Percentiles rank a stretch among this genome's conserved stretches.
Evolutionary conservation across 2,888 invertebrate genomes (phyloP).

Genomic region (Erebia aethiops): DNA sequence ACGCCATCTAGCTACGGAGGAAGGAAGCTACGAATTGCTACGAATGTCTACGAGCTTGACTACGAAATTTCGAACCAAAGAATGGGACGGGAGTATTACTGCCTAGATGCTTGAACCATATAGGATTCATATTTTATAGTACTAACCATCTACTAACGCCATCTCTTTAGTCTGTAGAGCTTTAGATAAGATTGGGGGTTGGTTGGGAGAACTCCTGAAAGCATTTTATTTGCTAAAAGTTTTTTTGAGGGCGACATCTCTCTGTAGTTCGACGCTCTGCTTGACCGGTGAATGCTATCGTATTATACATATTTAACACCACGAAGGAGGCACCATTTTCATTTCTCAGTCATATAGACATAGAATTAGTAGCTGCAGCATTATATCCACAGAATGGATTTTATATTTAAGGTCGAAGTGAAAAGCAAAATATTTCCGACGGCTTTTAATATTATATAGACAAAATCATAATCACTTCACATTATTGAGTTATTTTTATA

Average conservation of each 20-base stretch:
- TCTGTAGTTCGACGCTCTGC: not conserved
- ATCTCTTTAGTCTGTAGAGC: not conserved
- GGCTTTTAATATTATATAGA: no score
- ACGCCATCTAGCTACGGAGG: constrained; percentile 19
- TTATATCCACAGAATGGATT: not conserved
- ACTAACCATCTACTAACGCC: constrained; percentile 8
- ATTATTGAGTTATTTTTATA: no score
- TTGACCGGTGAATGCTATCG: not conserved
- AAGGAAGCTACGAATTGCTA: constrained; percentile 7
- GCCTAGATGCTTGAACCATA: not conserved
- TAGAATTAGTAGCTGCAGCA: not conserved
- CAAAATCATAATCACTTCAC: no score
- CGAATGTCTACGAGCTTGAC: constrained; percentile 9
- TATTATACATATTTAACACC: not conserved
- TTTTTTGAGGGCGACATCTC: constrained; percentile 16
- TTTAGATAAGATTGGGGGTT: not conserved
- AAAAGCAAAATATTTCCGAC: no score
- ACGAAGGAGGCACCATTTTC: not conserved
- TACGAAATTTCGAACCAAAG: not conserved
- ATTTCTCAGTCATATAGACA: not conserved
- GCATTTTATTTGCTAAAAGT: not conserved
- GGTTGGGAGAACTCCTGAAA: not conserved
- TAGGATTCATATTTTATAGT: not conserved
- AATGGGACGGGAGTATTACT: no score
- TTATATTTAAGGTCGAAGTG: not conserved